Percentiles rank a stretch among this genome's conserved stretches.
Evolutionary conservation across 2,888 invertebrate genomes (phyloP).

Genomic region (Bugula neritina): DNA sequence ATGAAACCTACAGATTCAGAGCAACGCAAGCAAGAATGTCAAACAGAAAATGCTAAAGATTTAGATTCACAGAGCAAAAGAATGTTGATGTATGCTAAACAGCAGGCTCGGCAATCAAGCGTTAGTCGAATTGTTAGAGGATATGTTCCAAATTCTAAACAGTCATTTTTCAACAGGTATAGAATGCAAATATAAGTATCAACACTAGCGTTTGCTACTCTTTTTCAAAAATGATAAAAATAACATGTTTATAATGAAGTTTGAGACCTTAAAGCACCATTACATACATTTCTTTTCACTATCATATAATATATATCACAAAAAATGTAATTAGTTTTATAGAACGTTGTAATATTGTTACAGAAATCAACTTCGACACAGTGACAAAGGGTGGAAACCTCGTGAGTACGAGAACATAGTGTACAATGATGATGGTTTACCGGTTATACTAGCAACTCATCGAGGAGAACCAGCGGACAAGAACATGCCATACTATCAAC

Average conservation of each 20-base stretch:
- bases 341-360: too few relatives aligned
- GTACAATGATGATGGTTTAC: conserved; percentile 10
- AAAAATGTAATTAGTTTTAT: too few relatives aligned
- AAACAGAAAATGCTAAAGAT: too few relatives aligned
- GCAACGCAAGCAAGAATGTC: neutral
- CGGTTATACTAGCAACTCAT: conserved; percentile 19
- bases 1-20: neutral
- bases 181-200: too few relatives aligned
- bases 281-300: too few relatives aligned
- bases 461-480: conserved; percentile 5
- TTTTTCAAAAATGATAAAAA: too few relatives aligned
- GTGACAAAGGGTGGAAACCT: neutral
- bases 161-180: conserved; percentile 18
- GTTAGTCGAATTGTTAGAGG: conserved; percentile 18
- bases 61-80: neutral
- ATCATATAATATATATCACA: too few relatives aligned
- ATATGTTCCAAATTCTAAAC: neutral
- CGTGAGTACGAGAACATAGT: conserved; percentile 21
- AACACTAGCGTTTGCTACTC: neutral
- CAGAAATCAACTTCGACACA: neutral
- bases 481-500: conserved; percentile 21
- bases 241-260: too few relatives aligned
- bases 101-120: neutral
- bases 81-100: neutral
- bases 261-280: too few relatives aligned